Conservation (phyloP, 1,140 invertebrate species). For the Liolophura sinensis region DNA sequence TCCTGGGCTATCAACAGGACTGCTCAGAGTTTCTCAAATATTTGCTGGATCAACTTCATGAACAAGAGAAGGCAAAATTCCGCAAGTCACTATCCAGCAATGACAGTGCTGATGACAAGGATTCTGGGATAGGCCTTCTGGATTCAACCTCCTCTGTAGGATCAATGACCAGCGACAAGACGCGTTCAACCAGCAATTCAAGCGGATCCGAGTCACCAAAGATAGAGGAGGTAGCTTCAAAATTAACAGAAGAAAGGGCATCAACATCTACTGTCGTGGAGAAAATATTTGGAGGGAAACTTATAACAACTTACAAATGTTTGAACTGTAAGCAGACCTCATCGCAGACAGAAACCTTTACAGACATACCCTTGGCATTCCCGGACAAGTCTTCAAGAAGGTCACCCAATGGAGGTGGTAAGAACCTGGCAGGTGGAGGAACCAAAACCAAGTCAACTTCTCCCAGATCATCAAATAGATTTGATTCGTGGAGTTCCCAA, state of each 20-base stretch:
- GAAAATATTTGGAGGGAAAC: constrained; percentile 73
- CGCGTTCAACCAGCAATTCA: too few species aligned
- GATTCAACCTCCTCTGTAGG: too few species aligned
- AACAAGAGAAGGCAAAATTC: constrained; percentile 63
- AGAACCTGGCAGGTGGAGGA: constrained; percentile 4
- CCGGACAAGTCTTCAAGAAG: constrained; percentile 56
- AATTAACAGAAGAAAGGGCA: constrained; percentile 17
- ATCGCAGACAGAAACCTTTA: constrained; percentile 74
- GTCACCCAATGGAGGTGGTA: constrained; percentile 29
- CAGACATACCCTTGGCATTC: constrained; percentile 80
- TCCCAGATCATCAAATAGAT: constrained; percentile 27
- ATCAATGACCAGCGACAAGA: too few species aligned
- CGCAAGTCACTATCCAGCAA: constrained; percentile 5
- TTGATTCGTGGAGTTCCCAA: background rate
- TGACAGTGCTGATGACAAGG: constrained; percentile 4
- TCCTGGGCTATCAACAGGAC: constrained; percentile 78
- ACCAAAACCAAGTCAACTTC: constrained; percentile 20
- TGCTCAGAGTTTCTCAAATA: constrained; percentile 84
- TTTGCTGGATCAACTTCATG: constrained; percentile 72
- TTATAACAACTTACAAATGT: constrained; percentile 74
- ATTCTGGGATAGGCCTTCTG: background rate
- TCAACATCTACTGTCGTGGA: constrained; percentile 63
- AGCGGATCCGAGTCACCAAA: constrained; percentile 5
- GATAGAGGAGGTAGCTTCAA: constrained; percentile 24
- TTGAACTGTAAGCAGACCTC: constrained; percentile 71